Conservation (phyloP, 2,797 vertebrate species). For the Epinephelus coioides region DNA sequence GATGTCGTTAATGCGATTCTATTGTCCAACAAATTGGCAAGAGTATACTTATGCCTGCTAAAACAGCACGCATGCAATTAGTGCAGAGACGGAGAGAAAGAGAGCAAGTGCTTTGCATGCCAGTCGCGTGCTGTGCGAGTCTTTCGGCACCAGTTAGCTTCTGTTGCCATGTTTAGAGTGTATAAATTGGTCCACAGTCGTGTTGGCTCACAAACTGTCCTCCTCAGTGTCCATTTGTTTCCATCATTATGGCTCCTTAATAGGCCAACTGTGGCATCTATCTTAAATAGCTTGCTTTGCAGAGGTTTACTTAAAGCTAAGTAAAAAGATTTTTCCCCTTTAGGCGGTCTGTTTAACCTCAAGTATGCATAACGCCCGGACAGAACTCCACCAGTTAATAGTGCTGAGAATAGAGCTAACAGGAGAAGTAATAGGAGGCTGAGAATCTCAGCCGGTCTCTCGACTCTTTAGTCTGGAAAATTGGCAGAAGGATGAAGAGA, state of each 20-base stretch:
- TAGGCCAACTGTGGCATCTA: constrained; percentile 67
- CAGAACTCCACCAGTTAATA: constrained; percentile 46
- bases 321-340: constrained; percentile 44
- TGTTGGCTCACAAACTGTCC: constrained; percentile 63
- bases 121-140: constrained; percentile 58
- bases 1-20: constrained; percentile 62
- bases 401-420: constrained; percentile 37
- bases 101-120: constrained; percentile 61
- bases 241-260: constrained; percentile 63
- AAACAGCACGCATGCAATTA: constrained; percentile 75
- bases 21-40: constrained; percentile 67
- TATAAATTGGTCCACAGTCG: constrained; percentile 67
- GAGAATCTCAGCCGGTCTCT: constrained; percentile 17
- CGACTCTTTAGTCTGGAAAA: constrained; percentile 24
- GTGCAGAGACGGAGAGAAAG: constrained; percentile 43
- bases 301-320: constrained; percentile 56
- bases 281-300: constrained; percentile 55
- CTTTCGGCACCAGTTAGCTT: constrained; percentile 68
- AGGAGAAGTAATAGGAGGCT: constrained; percentile 38
- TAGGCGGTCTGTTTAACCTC: constrained; percentile 57
- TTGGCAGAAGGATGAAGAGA: not conserved
- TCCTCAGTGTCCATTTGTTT: constrained; percentile 67
- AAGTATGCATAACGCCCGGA: constrained; percentile 46
- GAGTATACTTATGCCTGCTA: constrained; percentile 55
- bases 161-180: constrained; percentile 66